These are phyloP conservation scores for Salarias fasciatus DNA, from an alignment of 2,797 vertebrate genomes.

Conservation along the genomic window DNA sequence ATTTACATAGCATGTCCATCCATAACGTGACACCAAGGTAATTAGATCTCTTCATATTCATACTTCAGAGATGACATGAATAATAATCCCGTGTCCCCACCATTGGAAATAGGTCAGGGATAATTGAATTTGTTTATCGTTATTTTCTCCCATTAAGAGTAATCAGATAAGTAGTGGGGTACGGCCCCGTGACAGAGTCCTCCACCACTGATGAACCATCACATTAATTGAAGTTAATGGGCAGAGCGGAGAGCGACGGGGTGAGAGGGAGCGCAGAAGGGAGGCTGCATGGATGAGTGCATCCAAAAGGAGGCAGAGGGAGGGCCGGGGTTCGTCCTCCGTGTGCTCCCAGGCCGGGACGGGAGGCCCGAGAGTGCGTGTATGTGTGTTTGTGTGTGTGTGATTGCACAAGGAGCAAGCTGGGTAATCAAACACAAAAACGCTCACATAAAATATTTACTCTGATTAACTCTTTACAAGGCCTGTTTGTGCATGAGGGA, in stretches of 20 bases:
- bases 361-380: neutral
- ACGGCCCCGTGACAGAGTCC: slow-evolving; percentile 75
- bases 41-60: slow-evolving; percentile 78
- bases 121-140: slow-evolving; percentile 83
- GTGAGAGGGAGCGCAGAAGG: slow-evolving; percentile 52
- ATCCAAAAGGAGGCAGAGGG: slow-evolving; percentile 34
- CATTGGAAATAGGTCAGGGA: slow-evolving; percentile 82
- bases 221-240: slow-evolving; percentile 85
- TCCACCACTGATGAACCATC: slow-evolving; percentile 78
- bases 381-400: no score
- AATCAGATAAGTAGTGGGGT: slow-evolving; percentile 78
- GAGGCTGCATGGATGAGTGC: slow-evolving; percentile 67
- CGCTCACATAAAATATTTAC: no score
- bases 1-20: slow-evolving; percentile 71
- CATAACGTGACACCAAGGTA: slow-evolving; percentile 72
- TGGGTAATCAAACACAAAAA: slow-evolving; percentile 47
- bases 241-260: slow-evolving; percentile 60
- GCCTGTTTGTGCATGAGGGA: no score
- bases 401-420: slow-evolving; percentile 32
- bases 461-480: no score
- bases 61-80: slow-evolving; percentile 77
- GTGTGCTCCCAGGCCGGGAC: slow-evolving; percentile 33
- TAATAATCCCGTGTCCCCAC: slow-evolving; percentile 65
- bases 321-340: slow-evolving; percentile 46
- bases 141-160: slow-evolving; percentile 79